Evolutionary conservation across 2,888 invertebrate genomes (phyloP).

Genomic region (Epistrophe grossulariae): DNA sequence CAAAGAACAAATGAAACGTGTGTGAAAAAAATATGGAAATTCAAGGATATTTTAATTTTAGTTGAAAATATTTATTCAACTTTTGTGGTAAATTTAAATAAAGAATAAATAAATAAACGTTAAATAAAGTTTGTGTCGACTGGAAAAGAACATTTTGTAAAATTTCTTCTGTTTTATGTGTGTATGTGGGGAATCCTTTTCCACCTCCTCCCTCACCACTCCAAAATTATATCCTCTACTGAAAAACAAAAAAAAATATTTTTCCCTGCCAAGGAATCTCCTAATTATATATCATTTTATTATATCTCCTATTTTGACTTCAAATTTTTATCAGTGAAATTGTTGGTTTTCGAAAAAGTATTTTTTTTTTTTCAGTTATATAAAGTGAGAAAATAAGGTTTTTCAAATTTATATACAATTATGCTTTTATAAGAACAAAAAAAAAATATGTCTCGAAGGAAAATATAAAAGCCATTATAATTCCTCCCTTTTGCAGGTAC

Average conservation of each 20-base stretch:
- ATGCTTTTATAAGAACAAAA: not conserved
- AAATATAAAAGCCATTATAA: slow-evolving; percentile 31
- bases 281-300: slow-evolving; percentile 24
- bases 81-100: slow-evolving; percentile 10
- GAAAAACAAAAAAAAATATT: slow-evolving; percentile 35
- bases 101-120: slow-evolving; percentile 26
- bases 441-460: slow-evolving; percentile 26
- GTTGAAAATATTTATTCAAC: not conserved
- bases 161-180: slow-evolving; percentile 48
- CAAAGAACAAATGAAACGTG: slow-evolving; percentile 18
- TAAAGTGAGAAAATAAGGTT: slow-evolving; percentile 47
- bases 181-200: slow-evolving; percentile 53
- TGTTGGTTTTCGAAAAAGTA: not conserved
- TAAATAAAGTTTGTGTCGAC: slow-evolving; percentile 31
- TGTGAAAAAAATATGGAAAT: slow-evolving; percentile 31
- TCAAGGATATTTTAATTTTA: slow-evolving; percentile 24
- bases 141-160: slow-evolving; percentile 61
- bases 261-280: slow-evolving; percentile 54
- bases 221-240: slow-evolving; percentile 10
- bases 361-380: slow-evolving; percentile 51
- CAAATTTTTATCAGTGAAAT: not conserved
- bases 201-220: slow-evolving; percentile 13
- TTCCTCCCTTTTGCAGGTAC: slow-evolving; percentile 69
- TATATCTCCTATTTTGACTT: slow-evolving; percentile 2
- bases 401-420: slow-evolving; percentile 13